Evolutionary conservation across 2,797 vertebrate species (phyloP), one percentile per base, ranked within the genome.

Genomic region (Sarcoramphus papa): DNA sequence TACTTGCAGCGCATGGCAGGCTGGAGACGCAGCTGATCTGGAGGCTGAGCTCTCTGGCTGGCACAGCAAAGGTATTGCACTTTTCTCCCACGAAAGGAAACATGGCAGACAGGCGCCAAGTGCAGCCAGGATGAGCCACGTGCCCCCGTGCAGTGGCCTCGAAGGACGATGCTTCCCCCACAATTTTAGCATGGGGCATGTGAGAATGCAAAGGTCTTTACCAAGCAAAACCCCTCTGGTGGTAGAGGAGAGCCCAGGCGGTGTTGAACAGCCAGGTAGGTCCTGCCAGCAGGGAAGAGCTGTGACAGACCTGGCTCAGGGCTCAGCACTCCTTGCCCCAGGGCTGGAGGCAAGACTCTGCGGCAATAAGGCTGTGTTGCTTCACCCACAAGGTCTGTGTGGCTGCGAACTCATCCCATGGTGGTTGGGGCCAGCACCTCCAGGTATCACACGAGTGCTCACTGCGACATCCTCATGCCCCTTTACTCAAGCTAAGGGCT

Each of bases 321-420:
- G 14, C 69, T 60, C 43, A 53, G n/a, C 4, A 1, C n/a, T 67
- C 65, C 63, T 50, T 14, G 45, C 31, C 77, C 24, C 0, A 0
- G 9, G 23, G 51, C 43, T 47, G 53, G 27, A 67, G 16, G 51
- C 0, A 4, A 81, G 33, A 56, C 18, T 43, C 60, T 2, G 68
- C 0, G 2, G 70, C 54, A 64, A 16, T 0, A 3, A 60, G 65
- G 77, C 35, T 6, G 5, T 10, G 1, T 2, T 31, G 53, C 28
- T 63, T 84, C 65, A 31, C 40, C 20, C 68, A 31, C 14, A 5
- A 57, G 37, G 33, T 78, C 53, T 1, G 0, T 10, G 50, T 1
- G 27, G 59, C 50, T 35, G 37, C 47, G 87, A 69, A 79, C 22
- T 30, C 18, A 4, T 6, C 67, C 54, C 15, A 1, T 0, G 31